Evolutionary conservation across 2,888 invertebrate species (phyloP).

Genomic region (Catocala sponsa): DNA sequence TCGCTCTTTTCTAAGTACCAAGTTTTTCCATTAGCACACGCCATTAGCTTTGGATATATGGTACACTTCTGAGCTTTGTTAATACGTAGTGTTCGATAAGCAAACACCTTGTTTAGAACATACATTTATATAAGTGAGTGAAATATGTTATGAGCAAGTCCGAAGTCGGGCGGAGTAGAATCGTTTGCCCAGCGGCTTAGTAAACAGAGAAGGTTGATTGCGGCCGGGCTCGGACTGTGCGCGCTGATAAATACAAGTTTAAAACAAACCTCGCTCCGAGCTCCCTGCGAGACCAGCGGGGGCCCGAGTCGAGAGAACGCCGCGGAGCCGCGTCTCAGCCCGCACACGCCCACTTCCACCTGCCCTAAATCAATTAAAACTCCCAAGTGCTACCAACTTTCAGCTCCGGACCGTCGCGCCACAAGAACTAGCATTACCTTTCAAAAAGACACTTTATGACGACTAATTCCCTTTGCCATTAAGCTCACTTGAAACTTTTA

Average conservation of each 20-base stretch:
- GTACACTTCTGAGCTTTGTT: conserved; percentile 17
- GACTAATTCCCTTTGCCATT: conserved; percentile 53
- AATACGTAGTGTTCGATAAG: conserved; percentile 18
- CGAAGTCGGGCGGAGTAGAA: conserved; percentile 17
- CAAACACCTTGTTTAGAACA: conserved; percentile 20
- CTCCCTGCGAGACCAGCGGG: conserved; percentile 49
- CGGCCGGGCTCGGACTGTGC: conserved; percentile 43
- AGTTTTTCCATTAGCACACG: conserved; percentile 45
- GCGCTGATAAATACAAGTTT: conserved; percentile 65
- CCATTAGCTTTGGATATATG: conserved; percentile 17
- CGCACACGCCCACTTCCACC: conserved; percentile 52
- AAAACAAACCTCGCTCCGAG: conserved; percentile 54
- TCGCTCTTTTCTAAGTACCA: conserved; percentile 33
- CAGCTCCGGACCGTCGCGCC: conserved; percentile 38
- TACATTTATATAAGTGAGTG: conserved; percentile 26
- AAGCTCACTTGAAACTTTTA: conserved; percentile 53
- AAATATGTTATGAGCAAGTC: conserved; percentile 29
- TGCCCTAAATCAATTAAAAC: conserved; percentile 77
- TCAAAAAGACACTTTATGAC: conserved; percentile 49
- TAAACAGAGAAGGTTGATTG: conserved; percentile 56
- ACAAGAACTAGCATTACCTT: conserved; percentile 57
- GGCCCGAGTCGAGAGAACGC: conserved; percentile 41
- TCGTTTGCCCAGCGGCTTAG: conserved; percentile 41
- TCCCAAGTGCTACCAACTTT: conserved; percentile 57
- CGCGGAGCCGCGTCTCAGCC: conserved; percentile 29